Evolutionary conservation across 2,888 invertebrate genomes (phyloP).

Genomic region (Calliscelio sp.): DNA sequence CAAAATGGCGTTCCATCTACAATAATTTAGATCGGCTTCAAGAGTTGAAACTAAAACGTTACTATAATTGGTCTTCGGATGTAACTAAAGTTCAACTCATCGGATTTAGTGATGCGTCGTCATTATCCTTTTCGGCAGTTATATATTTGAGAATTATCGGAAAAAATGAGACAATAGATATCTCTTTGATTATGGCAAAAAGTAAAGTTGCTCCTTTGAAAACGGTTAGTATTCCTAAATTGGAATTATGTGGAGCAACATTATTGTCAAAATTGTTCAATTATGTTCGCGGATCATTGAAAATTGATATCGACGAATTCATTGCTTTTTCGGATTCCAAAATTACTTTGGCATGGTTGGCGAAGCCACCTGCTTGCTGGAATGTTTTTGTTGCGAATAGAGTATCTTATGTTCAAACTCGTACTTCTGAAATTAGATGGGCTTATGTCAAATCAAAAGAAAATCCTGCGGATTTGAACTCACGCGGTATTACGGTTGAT

Average conservation of each 20-base stretch:
- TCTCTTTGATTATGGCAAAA: conserved; percentile 9
- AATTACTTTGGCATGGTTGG: conserved; percentile 4
- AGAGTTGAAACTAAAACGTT: not conserved
- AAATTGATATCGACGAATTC: not conserved
- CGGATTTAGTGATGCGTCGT: not conserved
- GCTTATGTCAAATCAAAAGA: not conserved
- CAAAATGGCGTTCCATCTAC: not conserved
- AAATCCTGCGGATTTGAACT: conserved; percentile 21
- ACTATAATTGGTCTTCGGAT: not conserved
- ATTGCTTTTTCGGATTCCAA: not conserved
- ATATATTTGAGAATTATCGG: not conserved
- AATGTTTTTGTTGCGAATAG: not conserved
- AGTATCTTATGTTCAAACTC: conserved; percentile 7
- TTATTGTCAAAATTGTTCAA: not conserved
- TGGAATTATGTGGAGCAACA: not conserved
- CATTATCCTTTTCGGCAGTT: not conserved
- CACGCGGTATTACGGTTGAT: not conserved
- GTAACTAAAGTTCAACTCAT: not conserved
- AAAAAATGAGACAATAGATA: not conserved
- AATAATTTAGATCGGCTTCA: too few species aligned
- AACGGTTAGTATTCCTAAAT: not conserved
- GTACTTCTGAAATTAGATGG: not conserved
- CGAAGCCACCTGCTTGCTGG: not conserved
- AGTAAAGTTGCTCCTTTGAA: conserved; percentile 22
- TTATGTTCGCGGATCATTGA: not conserved